phyloP scores from a whole-genome alignment of 2,888 invertebrate species.

The Caenorhabditis parvicauda region DNA sequence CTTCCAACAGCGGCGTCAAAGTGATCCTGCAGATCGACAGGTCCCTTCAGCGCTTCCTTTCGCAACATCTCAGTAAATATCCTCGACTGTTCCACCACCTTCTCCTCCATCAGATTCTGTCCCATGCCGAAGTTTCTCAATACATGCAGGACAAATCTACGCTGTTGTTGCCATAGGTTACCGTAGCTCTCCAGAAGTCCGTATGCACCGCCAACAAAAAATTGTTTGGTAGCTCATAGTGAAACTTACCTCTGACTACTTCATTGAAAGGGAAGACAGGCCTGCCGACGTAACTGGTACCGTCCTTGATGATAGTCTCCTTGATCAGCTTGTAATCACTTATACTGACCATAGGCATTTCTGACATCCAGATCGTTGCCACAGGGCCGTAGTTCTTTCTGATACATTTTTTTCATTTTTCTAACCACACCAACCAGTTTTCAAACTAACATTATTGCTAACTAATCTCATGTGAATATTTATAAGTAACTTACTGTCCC shows the following conservation, averaged over 20 bases:
- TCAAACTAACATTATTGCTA: too few species aligned
- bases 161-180: slow-evolving; percentile 23
- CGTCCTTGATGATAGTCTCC: slow-evolving; percentile 23
- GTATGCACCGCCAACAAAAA: slow-evolving; percentile 17
- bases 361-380: slow-evolving; percentile 24
- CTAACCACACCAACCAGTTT: too few species aligned
- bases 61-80: slow-evolving; percentile 8
- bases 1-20: slow-evolving; percentile 31
- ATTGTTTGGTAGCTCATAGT: too few species aligned
- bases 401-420: too few species aligned
- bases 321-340: slow-evolving; percentile 22
- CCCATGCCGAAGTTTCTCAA: slow-evolving; percentile 37
- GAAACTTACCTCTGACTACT: slow-evolving; percentile 7
- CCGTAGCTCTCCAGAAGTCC: slow-evolving; percentile 24
- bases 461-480: too few species aligned
- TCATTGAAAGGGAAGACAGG: slow-evolving; percentile 21
- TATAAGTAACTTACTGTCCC: too few species aligned
- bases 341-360: slow-evolving; percentile 18
- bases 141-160: slow-evolving; percentile 30
- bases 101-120: slow-evolving; percentile 38
- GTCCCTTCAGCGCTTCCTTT: slow-evolving; percentile 6
- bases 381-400: slow-evolving; percentile 24
- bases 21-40: slow-evolving; percentile 16
- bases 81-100: slow-evolving; percentile 14
- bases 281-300: slow-evolving; percentile 18